Evolutionary conservation across 2,888 invertebrate genomes (phyloP), one percentile per base, ranked within the genome.

Genomic region (Leptopilina syphax): DNA sequence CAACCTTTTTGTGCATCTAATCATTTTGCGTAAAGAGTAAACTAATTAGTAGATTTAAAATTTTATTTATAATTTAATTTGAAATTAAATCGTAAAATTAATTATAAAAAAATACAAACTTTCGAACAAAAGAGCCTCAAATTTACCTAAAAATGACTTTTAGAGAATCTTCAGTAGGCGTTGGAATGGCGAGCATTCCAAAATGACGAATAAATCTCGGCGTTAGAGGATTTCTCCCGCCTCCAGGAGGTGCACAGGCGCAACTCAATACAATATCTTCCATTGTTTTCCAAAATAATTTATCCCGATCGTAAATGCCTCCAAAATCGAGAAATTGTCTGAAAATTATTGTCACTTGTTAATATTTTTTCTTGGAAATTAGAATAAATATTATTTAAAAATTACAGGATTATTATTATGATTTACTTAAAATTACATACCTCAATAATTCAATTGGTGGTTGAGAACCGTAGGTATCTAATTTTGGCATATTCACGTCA

Each of bases 231-330:
- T 98, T 97, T 70, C 97, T 93, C 0, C 98, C 98, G 10, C 98
- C 98, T 0, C 98, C 98, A 0, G 98, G 98, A 0, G 98, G 98
- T 0, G 96, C 97, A 91, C 98, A 98, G 79, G 97, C 97, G 66
- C 95, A 95, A 0, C 96, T 94, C 77, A 98, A 92, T 0, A 97
- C 95, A 63, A 98, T 96, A 91, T 98, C 96, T 82, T 95, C 92
- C n/a, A 98, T 95, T 9, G 95, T 94, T 90, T 97, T 97, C 98
- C 98, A 98, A 90, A 95, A 97, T 68, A 98, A 92, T 89, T 97
- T 97, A 81, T 97, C 96, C 77, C 97, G 94, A 89, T 98, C 98
- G 90, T 97, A 98, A 78, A 98, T 93, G 0, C 98, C 98, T 47
- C 95, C 94, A 87, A 95, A 96, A 90, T 97, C 97, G 80, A 95